Evolutionary conservation across 2,888 invertebrate species (phyloP), one percentile per base, ranked within the genome.

Genomic region (Lycocerus yunnanus): DNA sequence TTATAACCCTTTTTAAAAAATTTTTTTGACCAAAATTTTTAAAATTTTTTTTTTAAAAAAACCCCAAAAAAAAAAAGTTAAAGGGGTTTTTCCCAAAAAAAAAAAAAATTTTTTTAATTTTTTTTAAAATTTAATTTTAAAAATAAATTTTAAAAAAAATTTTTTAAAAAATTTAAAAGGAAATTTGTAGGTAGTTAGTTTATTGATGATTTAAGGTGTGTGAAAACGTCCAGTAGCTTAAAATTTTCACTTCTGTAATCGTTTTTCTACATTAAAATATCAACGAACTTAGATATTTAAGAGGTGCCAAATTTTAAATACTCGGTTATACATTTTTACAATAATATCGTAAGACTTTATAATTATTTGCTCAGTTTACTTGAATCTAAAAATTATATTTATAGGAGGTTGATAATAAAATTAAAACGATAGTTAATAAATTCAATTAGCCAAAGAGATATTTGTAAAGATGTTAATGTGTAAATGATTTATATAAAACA

Each of bases 381-480:
- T n/a, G 43, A 43, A 43, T 43, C 43, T 43, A 18, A 63, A 61
- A 20, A 18, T 15, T 63, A 15, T 61, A 63, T 15, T 11, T 18
- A 18, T 15, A 63, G 20, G n/a, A 43, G 6, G 6, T 43, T 8
- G 43, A 18, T 63, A 63, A 63, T 20, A 63, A 27, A 20, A 63
- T 63, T 63, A 63, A 61, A 63, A 63, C 15, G 21, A 66, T 66
- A 66, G 21, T 11, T 66, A 72, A 69, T 72, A 65, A 72, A 75
- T 71, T 43, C 71, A 68, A 69, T 72, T 76, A 73, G 76, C 76
- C 76, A 76, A 76, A 76, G 75, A 76, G 66, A 71, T 73, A 73
- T 71, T 73, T 68, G 58, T 76, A 73, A 76, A 71, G 68, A 73
- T 73, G 72, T 71, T 73, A 43, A 70, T 71, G 68, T 71, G 63